A percentile compares a stretch with the other conserved stretches of the same genome.
Evolutionary conservation across 2,113 vertebrate genomes (phyloP).

Genomic region (Carettochelys insculpta): DNA sequence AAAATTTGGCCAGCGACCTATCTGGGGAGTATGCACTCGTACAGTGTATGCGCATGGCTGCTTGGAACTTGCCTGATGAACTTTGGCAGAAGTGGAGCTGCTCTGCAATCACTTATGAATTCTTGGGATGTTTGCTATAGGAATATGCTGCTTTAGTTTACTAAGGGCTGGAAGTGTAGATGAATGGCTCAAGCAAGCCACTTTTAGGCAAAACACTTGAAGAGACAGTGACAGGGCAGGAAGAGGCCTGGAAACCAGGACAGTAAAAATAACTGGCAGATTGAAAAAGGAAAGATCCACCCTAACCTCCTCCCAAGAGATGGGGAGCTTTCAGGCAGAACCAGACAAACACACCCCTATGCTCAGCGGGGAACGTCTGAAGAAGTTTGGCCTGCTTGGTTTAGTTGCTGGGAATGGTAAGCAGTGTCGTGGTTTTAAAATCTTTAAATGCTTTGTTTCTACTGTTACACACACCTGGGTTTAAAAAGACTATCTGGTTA

Average conservation of each 20-base stretch:
- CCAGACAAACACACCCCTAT: background rate
- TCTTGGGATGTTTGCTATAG: background rate
- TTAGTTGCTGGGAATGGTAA: background rate
- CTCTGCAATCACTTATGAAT: background rate
- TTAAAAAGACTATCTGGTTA: background rate
- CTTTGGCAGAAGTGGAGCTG: background rate
- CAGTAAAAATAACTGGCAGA: background rate
- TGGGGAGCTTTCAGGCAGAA: background rate
- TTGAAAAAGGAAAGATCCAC: background rate
- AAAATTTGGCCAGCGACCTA: background rate
- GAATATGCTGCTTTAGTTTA: background rate
- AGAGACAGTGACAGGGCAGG: background rate
- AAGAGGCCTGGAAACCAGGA: background rate
- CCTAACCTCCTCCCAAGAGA: background rate
- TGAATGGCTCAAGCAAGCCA: background rate
- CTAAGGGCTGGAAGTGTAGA: background rate
- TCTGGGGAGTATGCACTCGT: rapidly evolving
- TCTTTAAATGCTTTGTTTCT: background rate
- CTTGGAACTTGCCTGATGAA: background rate
- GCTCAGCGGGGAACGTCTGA: background rate
- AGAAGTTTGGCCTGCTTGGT: background rate
- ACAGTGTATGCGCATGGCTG: rapidly evolving
- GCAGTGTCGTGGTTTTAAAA: background rate
- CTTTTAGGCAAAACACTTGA: background rate
- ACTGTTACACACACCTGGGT: background rate